Conservation (phyloP, 2,888 invertebrate genomes). For the Cloeon dipterum region DNA sequence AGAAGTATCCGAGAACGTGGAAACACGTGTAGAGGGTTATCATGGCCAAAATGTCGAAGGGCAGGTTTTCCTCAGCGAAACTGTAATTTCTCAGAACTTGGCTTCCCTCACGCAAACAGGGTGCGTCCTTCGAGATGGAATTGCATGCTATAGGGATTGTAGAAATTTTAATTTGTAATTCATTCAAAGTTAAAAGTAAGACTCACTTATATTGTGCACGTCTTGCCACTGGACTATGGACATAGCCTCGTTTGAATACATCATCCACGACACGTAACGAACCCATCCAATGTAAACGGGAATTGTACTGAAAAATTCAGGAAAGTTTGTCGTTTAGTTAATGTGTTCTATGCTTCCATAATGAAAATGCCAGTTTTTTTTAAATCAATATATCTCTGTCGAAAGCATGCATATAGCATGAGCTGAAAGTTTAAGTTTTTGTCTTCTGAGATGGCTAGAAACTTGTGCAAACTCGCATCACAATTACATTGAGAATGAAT, state of each 20-base stretch:
- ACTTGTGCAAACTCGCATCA: too few relatives aligned
- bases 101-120: conserved; percentile 45
- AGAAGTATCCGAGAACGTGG: conserved; percentile 43
- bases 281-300: conserved; percentile 51
- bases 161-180: neutral
- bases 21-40: conserved; percentile 37
- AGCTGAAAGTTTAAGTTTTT: too few relatives aligned
- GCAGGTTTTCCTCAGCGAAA: conserved; percentile 37
- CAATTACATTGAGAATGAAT: too few relatives aligned
- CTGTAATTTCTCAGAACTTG: conserved; percentile 51
- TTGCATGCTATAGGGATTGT: conserved; percentile 26
- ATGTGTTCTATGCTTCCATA: too few relatives aligned
- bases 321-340: too few relatives aligned
- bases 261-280: conserved; percentile 60
- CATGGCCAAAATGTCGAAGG: conserved; percentile 40
- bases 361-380: too few relatives aligned
- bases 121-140: conserved; percentile 28
- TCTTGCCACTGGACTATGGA: conserved; percentile 62
- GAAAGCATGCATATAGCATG: too few relatives aligned
- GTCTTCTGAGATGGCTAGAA: too few relatives aligned
- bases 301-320: conserved; percentile 47
- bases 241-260: conserved; percentile 69
- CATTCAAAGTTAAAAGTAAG: neutral
- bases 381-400: too few relatives aligned
- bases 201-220: conserved; percentile 46